Evolutionary conservation across 2,113 vertebrate genomes (phyloP), one percentile per base, ranked within the genome.

Genomic region (Leucosticte australis): DNA sequence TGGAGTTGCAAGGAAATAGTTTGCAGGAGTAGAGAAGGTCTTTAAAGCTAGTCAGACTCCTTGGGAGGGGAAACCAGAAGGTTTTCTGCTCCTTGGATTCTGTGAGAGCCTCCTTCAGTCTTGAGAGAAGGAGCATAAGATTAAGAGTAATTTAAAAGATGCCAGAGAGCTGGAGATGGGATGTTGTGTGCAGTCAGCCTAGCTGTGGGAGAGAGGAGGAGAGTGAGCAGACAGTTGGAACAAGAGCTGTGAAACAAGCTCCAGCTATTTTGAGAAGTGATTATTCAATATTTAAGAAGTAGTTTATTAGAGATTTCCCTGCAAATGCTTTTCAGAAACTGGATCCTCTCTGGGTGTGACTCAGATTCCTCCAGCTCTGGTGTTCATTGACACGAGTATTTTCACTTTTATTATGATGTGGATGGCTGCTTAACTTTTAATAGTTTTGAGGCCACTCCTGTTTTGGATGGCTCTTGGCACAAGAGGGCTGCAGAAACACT

Each of bases 91-190:
- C 23, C 37, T 77, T 85, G 30, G 55, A 35, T 76, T 80, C 37
- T 37, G 9, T 44, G 31, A 90, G 87, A 83, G 26, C 68, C 75
- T 84, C 50, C 71, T 80, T 86, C 42, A 69, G 55, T 13, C 71
- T 83, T 76, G 49, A 73, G 77, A 70, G 63, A 46, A 88, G 82
- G 31, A 80, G 46, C 67, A 63, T 18, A 65, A 63, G 67, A 92
- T 93, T 93, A 89, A 88, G 67, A 88, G 75, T 88, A 76, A 92
- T 92, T 83, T 69, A 86, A 91, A 80, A 90, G 69, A 19, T 73
- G 46, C 70, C 4, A 3, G 70, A 18, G 79, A 80, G 46, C 92
- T 88, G 79, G 67, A 83, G 85, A 19, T 33, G 64, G 41, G 30
- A 44, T 88, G 85, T 46, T 85, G 92, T 86, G 90, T 83, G 95